Evolutionary conservation across 2,888 invertebrate species (phyloP).

Genomic region (Lutraria lutraria): DNA sequence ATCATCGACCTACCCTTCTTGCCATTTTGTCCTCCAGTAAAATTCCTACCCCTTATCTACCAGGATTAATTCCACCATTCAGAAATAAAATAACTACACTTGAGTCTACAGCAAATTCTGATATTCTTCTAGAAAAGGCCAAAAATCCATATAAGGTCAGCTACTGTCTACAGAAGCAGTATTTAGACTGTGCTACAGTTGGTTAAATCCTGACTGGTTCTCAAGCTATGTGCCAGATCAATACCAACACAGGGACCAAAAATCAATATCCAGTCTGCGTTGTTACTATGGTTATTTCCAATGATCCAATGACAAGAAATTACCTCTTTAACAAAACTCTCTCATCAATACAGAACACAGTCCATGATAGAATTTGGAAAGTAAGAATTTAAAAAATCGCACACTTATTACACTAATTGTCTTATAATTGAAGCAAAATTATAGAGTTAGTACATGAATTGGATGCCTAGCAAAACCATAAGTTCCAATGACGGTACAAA

Average conservation of each 20-base stretch:
- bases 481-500: background rate
- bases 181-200: constrained; percentile 70
- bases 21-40: constrained; percentile 48
- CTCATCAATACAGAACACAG: constrained; percentile 16
- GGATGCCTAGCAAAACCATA: background rate
- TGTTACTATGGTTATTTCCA: constrained; percentile 62
- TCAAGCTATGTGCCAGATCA: constrained; percentile 59
- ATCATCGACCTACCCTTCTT: constrained; percentile 58
- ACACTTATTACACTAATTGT: background rate
- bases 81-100: background rate
- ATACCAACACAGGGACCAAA: constrained; percentile 63
- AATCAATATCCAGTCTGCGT: constrained; percentile 65
- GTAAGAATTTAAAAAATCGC: background rate
- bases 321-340: constrained; percentile 33
- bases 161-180: constrained; percentile 54
- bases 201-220: constrained; percentile 63
- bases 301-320: constrained; percentile 44
- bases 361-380: background rate
- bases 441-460: background rate
- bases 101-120: constrained; percentile 14
- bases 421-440: background rate
- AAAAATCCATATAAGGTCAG: constrained; percentile 62
- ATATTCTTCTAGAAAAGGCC: constrained; percentile 46
- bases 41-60: constrained; percentile 39
- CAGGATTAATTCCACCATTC: constrained; percentile 55